Percentiles rank a stretch among this genome's conserved stretches.
Conservation (phyloP, 2,113 vertebrate species). For the Ivindomyrus marchei region DNA sequence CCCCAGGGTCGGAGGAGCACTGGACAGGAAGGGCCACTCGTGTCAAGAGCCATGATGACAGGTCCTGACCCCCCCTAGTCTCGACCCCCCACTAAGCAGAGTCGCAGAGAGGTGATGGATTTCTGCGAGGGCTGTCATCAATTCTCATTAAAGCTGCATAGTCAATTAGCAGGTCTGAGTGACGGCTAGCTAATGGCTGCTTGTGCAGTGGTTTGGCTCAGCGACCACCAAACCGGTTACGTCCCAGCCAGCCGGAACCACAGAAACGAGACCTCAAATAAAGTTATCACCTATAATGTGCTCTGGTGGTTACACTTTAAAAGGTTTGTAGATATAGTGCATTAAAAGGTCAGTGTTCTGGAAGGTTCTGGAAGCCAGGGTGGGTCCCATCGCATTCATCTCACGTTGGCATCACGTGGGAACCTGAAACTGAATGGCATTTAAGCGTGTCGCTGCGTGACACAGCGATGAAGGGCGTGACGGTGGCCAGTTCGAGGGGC, state of each 20-base stretch:
- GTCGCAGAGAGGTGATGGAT: background rate
- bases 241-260: background rate
- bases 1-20: background rate
- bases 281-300: background rate
- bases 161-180: background rate
- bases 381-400: background rate
- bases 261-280: background rate
- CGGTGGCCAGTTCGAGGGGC: background rate
- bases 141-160: conserved; percentile 10
- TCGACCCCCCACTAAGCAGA: background rate
- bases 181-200: background rate
- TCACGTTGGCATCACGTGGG: background rate
- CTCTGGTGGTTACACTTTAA: background rate
- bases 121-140: background rate
- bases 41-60: conserved; percentile 2
- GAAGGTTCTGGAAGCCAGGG: background rate
- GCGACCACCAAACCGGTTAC: background rate
- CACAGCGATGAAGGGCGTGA: background rate
- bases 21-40: background rate
- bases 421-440: background rate
- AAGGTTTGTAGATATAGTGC: background rate
- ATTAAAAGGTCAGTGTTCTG: background rate
- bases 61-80: background rate
- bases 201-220: background rate
- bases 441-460: background rate